Conservation (phyloP, 2,888 invertebrate genomes). For the Lucinisca nassula region DNA sequence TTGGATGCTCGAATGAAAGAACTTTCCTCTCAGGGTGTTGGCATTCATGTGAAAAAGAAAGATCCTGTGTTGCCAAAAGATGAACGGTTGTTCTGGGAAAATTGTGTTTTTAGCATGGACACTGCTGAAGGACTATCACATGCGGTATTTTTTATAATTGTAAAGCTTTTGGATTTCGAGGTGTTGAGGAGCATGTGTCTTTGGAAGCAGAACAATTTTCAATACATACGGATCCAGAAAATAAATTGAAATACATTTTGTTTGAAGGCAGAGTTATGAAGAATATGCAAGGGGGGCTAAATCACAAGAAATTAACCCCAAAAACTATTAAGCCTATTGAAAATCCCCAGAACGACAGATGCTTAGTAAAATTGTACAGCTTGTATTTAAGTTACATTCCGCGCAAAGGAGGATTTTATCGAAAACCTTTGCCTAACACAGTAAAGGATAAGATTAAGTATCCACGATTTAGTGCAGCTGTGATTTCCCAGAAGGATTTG, state of each 20-base stretch:
- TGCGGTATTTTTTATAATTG: conserved; percentile 43
- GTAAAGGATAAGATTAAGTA: not conserved
- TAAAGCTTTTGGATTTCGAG: conserved; percentile 48
- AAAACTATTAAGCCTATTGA: conserved; percentile 18
- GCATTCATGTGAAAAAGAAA: not conserved
- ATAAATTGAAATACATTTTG: not conserved
- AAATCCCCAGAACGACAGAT: not conserved
- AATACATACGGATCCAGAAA: not conserved
- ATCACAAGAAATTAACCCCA: conserved; percentile 32
- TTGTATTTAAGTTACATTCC: not conserved
- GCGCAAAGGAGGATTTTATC: not conserved
- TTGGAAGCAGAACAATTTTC: not conserved
- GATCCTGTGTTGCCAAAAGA: conserved; percentile 27
- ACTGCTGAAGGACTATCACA: not conserved
- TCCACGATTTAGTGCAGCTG: not conserved
- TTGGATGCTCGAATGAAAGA: not conserved
- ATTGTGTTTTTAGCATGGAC: not conserved
- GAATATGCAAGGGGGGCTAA: conserved; percentile 46
- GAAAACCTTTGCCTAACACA: not conserved
- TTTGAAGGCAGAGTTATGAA: conserved; percentile 26
- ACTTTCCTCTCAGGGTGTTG: not conserved
- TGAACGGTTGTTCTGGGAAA: conserved; percentile 21
- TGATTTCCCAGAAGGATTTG: too few species aligned
- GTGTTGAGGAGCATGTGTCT: conserved; percentile 20
- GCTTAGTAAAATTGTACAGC: not conserved